Conservation (phyloP, 2,888 invertebrate species). For the Meteorus colon region DNA sequence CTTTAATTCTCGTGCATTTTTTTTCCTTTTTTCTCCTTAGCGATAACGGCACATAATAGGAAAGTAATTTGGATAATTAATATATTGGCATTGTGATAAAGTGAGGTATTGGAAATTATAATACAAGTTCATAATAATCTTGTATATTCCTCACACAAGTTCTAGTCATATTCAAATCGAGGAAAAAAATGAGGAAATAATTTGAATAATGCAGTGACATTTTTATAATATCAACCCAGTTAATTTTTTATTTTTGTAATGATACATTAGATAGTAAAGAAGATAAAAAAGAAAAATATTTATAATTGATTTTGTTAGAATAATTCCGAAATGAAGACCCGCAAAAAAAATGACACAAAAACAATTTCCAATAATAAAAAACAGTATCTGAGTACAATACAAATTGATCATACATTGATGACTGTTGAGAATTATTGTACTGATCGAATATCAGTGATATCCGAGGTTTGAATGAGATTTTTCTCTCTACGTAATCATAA, state of each 20-base stretch:
- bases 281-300: constrained; percentile 51
- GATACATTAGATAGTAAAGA: constrained; percentile 5
- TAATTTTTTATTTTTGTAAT: constrained; percentile 47
- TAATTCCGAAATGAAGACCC: constrained; percentile 62
- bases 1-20: neutral
- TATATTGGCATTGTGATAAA: neutral
- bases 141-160: neutral
- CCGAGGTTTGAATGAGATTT: neutral
- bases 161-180: neutral
- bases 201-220: neutral
- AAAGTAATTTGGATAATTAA: neutral
- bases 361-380: neutral
- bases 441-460: neutral
- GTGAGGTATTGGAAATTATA: neutral
- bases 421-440: neutral
- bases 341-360: neutral
- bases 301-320: constrained; percentile 53
- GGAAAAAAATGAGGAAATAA: neutral
- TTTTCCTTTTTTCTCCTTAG: neutral
- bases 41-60: neutral
- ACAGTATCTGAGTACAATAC: neutral
- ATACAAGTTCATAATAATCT: neutral
- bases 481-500: neutral
- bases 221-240: constrained; percentile 44
- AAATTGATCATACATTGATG: neutral